phyloP scores from a whole-genome alignment of 1,140 invertebrate genomes.

The Leptinotarsa lineolata region DNA sequence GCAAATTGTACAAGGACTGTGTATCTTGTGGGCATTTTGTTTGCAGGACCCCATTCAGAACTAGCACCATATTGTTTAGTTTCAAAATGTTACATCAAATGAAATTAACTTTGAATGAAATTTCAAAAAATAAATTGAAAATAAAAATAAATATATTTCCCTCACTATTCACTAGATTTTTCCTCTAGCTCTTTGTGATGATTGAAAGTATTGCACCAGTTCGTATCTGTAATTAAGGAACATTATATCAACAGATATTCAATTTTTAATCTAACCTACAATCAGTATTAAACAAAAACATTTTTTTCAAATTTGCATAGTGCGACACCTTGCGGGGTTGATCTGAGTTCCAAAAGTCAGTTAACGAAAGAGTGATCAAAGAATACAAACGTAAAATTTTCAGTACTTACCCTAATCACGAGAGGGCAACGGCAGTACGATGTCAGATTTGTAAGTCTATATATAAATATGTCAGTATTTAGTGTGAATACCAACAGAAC shows the following conservation, averaged over 20 bases:
- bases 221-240: not conserved
- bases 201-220: not conserved
- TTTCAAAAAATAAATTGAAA: not conserved
- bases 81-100: constrained; percentile 6
- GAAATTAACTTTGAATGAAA: not conserved
- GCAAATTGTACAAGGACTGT: constrained; percentile 74
- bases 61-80: constrained; percentile 75
- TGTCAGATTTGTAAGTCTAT: no score
- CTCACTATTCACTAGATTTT: not conserved
- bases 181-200: not conserved
- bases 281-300: constrained; percentile 3
- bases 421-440: no score
- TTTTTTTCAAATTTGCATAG: not conserved
- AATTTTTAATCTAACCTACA: constrained; percentile 21
- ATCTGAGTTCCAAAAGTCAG: not conserved
- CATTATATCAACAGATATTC: not conserved
- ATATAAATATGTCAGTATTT: no score
- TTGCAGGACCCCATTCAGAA: constrained; percentile 82
- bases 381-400: no score
- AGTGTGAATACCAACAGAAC: no score
- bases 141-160: no score
- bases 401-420: no score
- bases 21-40: constrained; percentile 84
- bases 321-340: constrained; percentile 4
- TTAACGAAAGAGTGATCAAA: not conserved